Conservation (phyloP, 2,113 vertebrate genomes). For the Cochlearius cochlearius region DNA sequence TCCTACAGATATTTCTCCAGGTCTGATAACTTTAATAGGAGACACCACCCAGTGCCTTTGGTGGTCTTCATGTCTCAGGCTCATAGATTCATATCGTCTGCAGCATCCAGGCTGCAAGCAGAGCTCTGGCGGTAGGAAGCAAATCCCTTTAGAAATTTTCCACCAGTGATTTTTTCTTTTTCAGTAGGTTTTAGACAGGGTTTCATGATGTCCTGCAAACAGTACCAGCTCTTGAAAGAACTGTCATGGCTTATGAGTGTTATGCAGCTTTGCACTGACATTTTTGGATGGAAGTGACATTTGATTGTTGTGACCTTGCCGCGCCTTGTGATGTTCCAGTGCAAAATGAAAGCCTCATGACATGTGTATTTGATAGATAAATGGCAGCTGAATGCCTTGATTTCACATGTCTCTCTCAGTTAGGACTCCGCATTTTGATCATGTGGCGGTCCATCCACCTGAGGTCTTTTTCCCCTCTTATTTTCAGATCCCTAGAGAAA, state of each 20-base stretch:
- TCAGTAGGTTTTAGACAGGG: background rate
- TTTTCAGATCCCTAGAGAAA: background rate
- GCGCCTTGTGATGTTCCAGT: constrained; percentile 10
- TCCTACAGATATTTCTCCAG: background rate
- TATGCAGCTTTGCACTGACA: background rate
- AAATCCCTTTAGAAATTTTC: background rate
- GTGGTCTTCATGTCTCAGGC: background rate
- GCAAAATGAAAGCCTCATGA: background rate
- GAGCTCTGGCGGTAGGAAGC: background rate
- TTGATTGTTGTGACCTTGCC: constrained; percentile 43
- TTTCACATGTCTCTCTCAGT: background rate
- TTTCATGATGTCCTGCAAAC: background rate
- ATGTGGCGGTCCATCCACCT: background rate
- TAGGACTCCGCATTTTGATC: background rate
- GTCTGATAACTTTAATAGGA: background rate
- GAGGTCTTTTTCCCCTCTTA: background rate
- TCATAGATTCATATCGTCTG: background rate
- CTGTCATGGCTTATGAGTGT: background rate
- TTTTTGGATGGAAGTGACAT: constrained; percentile 36
- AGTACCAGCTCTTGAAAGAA: background rate
- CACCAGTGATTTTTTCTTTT: background rate
- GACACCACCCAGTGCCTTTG: background rate
- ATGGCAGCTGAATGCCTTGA: background rate
- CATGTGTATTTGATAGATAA: background rate
- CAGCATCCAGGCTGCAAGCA: background rate